A percentile compares a stretch with the other conserved stretches of the same genome.
These are phyloP conservation scores for Aromia moschata DNA, from an alignment of 2,888 invertebrate species.

Conservation along the genomic window DNA sequence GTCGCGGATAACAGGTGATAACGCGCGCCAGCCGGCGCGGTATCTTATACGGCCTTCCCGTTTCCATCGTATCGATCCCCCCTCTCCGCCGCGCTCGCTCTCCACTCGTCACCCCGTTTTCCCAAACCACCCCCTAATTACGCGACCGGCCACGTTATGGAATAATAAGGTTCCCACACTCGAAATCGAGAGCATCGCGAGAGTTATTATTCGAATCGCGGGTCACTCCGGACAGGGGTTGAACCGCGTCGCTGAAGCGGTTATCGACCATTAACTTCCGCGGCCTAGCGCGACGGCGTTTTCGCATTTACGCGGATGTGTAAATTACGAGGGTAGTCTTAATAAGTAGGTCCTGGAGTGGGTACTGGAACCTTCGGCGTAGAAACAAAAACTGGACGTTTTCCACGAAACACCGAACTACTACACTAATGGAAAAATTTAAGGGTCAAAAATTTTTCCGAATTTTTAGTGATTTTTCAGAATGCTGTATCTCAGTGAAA, in stretches of 20 bases:
- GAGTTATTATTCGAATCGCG: slow-evolving; percentile 33
- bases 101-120: slow-evolving; percentile 34
- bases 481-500: no score
- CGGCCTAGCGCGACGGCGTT: no score
- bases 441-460: no score
- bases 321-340: no score
- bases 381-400: no score
- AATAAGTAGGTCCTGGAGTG: no score
- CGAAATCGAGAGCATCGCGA: slow-evolving; percentile 38
- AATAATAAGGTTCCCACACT: slow-evolving; percentile 51
- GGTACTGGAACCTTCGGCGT: no score
- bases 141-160: slow-evolving; percentile 50
- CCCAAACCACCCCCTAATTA: slow-evolving; percentile 54
- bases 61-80: slow-evolving; percentile 32
- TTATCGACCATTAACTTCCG: neutral
- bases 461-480: no score
- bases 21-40: slow-evolving; percentile 28
- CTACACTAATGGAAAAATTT: no score
- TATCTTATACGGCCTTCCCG: slow-evolving; percentile 28
- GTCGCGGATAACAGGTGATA: slow-evolving; percentile 27
- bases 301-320: no score
- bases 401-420: no score
- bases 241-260: neutral
- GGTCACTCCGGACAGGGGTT: slow-evolving; percentile 17
- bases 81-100: slow-evolving; percentile 27